These are phyloP conservation scores for Thinocorus orbignyianus DNA, from an alignment of 2,113 vertebrate species.

Conservation along the genomic window DNA sequence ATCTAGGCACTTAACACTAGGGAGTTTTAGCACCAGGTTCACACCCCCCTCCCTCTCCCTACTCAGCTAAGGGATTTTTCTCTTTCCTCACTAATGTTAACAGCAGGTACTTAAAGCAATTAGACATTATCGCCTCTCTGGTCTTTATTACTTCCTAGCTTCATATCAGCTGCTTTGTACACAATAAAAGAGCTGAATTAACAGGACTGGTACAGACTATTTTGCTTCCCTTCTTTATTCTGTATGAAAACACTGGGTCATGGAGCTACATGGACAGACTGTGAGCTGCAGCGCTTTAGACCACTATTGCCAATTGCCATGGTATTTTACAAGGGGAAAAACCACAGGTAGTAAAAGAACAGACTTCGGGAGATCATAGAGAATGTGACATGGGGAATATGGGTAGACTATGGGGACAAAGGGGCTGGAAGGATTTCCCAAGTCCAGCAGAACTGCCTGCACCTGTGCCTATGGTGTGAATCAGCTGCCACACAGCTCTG, in stretches of 20 bases:
- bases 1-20: not conserved
- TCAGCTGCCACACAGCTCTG: not conserved
- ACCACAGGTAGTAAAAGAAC: not conserved
- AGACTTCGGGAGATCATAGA: not conserved
- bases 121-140: not conserved
- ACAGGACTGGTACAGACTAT: not conserved
- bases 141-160: constrained; percentile 42
- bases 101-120: constrained; percentile 32
- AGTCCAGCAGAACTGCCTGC: not conserved
- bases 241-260: constrained; percentile 67
- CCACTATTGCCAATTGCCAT: not conserved
- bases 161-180: not conserved
- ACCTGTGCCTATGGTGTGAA: not conserved
- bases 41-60: not conserved
- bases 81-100: not conserved
- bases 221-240: constrained; percentile 8
- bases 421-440: not conserved
- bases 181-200: not conserved
- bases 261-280: not conserved
- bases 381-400: not conserved
- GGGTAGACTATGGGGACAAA: not conserved
- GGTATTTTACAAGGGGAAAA: not conserved
- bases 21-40: constrained; percentile 2
- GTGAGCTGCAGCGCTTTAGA: not conserved
- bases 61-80: not conserved